Conservation (phyloP, 2,113 vertebrate genomes). For the Caranx ignobilis region DNA sequence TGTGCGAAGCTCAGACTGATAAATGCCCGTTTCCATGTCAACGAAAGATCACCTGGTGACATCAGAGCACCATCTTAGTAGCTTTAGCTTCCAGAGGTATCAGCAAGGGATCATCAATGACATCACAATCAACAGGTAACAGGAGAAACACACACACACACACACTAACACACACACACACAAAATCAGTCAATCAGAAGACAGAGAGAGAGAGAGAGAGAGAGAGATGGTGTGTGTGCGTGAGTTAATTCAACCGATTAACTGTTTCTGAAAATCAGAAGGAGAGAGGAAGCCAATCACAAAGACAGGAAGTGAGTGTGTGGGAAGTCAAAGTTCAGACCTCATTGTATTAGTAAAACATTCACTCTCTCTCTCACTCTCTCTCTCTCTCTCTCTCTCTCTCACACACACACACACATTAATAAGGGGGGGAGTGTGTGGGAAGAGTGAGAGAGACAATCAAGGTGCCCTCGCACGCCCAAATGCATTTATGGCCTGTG, state of each 20-base stretch:
- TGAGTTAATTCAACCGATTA: neutral
- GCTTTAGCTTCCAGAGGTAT: no score
- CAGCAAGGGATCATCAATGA: no score
- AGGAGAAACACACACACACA: no score
- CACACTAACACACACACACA: no score
- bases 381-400: neutral
- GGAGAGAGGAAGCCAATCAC: slow-evolving; percentile 26
- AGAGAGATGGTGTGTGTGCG: neutral
- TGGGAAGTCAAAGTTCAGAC: neutral
- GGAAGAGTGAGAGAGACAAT: slow-evolving; percentile 24
- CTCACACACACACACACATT: neutral
- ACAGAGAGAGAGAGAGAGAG: no score
- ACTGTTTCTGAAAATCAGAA: slow-evolving; percentile 1
- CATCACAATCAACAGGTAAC: no score
- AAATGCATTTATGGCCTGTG: slow-evolving; percentile 34
- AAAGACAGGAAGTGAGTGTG: slow-evolving; percentile 47
- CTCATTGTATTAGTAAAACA: slow-evolving; percentile 17
- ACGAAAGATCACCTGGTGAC: no score
- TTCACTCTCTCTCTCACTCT: neutral
- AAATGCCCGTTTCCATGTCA: no score
- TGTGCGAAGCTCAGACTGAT: no score
- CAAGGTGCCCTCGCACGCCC: slow-evolving; percentile 50
- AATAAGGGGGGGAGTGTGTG: neutral
- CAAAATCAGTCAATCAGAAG: no score
- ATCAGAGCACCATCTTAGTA: no score